Percentiles rank a stretch among this genome's conserved stretches.
phyloP scores from a whole-genome alignment of 30 jellyfish, hydroid and myxozoan species.

The Aurelia coerulea region DNA sequence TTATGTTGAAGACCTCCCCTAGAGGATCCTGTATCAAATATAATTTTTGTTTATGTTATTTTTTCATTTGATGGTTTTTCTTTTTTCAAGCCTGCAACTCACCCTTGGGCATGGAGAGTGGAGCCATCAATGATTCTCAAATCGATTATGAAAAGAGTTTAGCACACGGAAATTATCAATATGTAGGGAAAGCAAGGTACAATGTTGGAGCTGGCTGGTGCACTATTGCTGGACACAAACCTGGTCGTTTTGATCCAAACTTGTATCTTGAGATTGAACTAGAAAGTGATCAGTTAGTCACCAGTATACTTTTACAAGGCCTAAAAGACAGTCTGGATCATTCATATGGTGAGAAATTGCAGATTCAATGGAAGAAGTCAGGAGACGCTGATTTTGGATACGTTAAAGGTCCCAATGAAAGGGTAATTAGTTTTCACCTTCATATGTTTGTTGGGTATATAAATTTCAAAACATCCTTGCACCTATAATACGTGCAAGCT shows the following conservation, averaged over 20 bases:
- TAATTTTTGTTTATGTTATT: too few relatives aligned
- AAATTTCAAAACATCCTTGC: too few relatives aligned
- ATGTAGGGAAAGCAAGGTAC: background rate
- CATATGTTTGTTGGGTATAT: background rate
- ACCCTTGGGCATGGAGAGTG: conserved; percentile 79
- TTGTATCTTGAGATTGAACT: conserved; percentile 8
- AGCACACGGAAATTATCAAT: background rate
- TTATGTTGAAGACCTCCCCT: too few relatives aligned
- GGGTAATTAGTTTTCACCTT: background rate
- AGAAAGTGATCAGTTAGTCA: background rate
- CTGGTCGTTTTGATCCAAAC: background rate
- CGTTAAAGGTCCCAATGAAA: conserved; percentile 6
- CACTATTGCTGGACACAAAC: background rate
- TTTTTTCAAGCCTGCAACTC: conserved; percentile 42
- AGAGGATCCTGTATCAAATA: too few relatives aligned
- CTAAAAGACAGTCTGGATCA: background rate
- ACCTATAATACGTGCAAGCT: too few relatives aligned
- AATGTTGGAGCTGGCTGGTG: conserved; percentile 26
- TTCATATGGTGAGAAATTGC: conserved; percentile 19
- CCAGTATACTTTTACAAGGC: conserved; percentile 29
- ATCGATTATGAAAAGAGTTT: background rate
- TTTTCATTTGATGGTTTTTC: background rate
- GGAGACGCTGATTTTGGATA: background rate
- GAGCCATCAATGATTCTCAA: conserved; percentile 51
- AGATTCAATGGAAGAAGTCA: conserved; percentile 19